phyloP scores from a whole-genome alignment of 2,888 invertebrate genomes.

The Nebria brevicollis region DNA sequence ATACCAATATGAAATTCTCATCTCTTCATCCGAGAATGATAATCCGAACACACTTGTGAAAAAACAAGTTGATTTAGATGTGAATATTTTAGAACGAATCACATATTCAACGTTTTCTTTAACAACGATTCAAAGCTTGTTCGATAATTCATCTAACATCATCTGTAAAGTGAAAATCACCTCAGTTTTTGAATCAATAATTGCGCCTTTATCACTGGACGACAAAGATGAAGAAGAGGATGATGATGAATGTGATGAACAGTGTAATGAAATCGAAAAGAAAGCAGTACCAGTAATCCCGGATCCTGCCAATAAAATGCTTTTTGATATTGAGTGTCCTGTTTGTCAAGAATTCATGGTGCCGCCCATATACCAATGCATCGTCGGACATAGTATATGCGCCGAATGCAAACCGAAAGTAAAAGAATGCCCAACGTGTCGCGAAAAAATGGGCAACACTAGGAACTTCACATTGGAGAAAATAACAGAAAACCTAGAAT shows the following conservation, averaged over 20 bases:
- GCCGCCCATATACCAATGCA: conserved; percentile 58
- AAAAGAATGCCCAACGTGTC: conserved; percentile 56
- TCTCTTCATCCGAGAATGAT: conserved; percentile 24
- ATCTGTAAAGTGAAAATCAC: conserved; percentile 48
- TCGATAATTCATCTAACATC: conserved; percentile 47
- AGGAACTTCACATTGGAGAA: conserved; percentile 57
- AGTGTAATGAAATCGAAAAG: not conserved
- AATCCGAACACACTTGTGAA: conserved; percentile 29
- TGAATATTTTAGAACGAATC: conserved; percentile 41
- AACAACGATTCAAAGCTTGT: conserved; percentile 36
- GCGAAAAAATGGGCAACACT: conserved; percentile 52
- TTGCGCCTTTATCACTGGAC: not conserved
- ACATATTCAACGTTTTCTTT: conserved; percentile 29
- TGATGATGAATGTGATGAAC: conserved; percentile 12
- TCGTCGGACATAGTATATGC: conserved; percentile 58
- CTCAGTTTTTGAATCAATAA: too few relatives aligned
- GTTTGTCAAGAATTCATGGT: conserved; percentile 58
- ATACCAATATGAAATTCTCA: conserved; percentile 44
- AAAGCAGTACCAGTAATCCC: not conserved
- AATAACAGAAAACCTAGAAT: conserved; percentile 54
- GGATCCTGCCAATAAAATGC: conserved; percentile 37
- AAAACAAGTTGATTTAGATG: conserved; percentile 46
- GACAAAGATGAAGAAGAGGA: conserved; percentile 14
- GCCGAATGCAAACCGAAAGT: conserved; percentile 53
- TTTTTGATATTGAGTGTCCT: conserved; percentile 57